Base-by-base conservation (phyloP, 2,113 vertebrate genomes). In the Corynorhinus townsendii region DNA sequence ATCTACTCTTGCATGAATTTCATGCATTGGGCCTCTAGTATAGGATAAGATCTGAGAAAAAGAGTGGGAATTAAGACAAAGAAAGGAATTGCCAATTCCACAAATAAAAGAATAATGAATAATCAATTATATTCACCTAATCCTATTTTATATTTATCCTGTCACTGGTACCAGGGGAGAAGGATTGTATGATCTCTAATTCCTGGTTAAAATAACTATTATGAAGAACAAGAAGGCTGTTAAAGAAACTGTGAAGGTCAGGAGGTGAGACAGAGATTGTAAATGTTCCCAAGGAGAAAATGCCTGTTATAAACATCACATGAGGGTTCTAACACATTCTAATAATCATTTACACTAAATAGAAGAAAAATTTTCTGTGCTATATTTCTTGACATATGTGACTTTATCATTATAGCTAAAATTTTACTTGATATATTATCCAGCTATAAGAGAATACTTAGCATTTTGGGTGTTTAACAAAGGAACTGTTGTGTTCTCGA, bases 271-370 rank as follows among this genome's bases (percentile, higher is more conserved):
- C 35, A 81, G 45, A 94, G 68, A 66, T 79, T 62, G 0, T 79
- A 75, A 89, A 43, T 91, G 33, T 87, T 91, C 26, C 3, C 11
- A 68, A 83, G 45, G 56, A 86, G 92, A 94, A 94, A 93, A 84
- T 84, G 8, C 28, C 33, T 9, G 7, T 68, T 84, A 35, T 2
- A 71, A 90, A 71, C 10, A 49, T 77, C 28, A 40, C 1, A 1
- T 15, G 17, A 92, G 26, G 24, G 2, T 52, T 81, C 52, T 59
- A 33, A 64, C 6, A 12, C 17, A 11, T 91, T 91, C 16, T 28
- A 83, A n/a, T 49, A 73, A 38, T 68, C 24, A 14, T 54, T 91
- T 73, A 91, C 5, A 73, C n/a, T 40, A 86, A 93, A 62, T 2
- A 80, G 33, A 94, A 71, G 43, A 81, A 88, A 71, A 15, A 3